Evolutionary conservation across 2,888 invertebrate genomes (phyloP), one percentile per base, ranked within the genome.

Genomic region (Hetaerina titia): DNA sequence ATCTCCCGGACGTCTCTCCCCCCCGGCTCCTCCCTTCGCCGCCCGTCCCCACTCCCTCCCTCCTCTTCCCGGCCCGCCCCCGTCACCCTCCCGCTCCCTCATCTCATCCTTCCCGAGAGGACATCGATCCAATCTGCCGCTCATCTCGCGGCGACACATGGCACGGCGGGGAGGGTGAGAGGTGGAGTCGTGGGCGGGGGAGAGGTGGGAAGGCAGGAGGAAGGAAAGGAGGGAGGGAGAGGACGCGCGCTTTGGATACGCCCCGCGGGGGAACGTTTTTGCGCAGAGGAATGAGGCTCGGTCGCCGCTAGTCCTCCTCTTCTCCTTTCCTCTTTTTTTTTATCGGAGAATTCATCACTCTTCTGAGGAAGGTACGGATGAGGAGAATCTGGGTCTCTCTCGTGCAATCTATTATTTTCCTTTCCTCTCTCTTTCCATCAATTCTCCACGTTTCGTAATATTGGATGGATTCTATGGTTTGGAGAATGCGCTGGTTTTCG

Each of bases 81-180:
- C 69, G 22, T 22, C 45, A 45, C 45, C 45, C 45, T 45, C 69
- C 69, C 69, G 22, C 22, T 69, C 74, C 81, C 81, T 81, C 81
- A 81, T 81, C 81, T 81, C 81, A 81, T 81, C 81, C 81, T 81
- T 81, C 81, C 81, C 81, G 81, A 31, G 81, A 81, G 81, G 81
- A 81, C 81, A 81, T 81, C 81, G 81, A 81, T 81, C 81, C 81
- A 81, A 81, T 81, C 81, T 81, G 81, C 22, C 81, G 81, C 81
- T 81, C 81, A 81, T 81, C 81, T 81, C 81, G 19, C n/a, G 81
- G 81, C 25, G 19, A 11, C 13, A 69, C 69, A 69, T 69, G 31
- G 31, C 81, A 81, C 15, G 31, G 64, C 64, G 19, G 19, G 19
- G 22, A 19, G 64, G 7, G 64, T 45, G 45, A 45, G 64, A 64